phyloP scores from a whole-genome alignment of 2,797 vertebrate species.

The Danio jaintianensis region DNA sequence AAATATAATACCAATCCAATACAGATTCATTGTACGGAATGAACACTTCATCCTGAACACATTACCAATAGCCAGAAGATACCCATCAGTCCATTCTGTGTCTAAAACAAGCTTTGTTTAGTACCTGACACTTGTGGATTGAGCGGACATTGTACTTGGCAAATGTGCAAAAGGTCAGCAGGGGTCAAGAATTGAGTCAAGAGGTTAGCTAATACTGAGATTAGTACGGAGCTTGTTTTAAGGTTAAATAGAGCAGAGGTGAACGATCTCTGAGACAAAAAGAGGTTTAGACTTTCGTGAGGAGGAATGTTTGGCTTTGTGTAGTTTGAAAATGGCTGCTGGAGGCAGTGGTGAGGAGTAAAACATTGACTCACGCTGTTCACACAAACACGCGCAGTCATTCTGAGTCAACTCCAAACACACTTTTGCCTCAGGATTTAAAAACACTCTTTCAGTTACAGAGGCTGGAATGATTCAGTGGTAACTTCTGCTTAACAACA shows the following conservation, averaged over 20 bases:
- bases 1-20: conserved; percentile 9
- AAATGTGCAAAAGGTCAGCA: conserved; percentile 3
- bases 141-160: conserved; percentile 2
- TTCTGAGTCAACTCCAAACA: conserved; percentile 16
- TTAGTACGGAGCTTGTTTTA: conserved; percentile 18
- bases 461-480: not conserved
- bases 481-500: conserved; percentile 31
- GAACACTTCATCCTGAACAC: not conserved
- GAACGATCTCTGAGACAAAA: conserved; percentile 8
- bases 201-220: conserved; percentile 34
- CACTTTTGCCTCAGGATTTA: conserved; percentile 17
- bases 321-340: conserved; percentile 30
- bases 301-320: conserved; percentile 17
- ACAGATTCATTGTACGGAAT: not conserved
- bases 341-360: conserved; percentile 21
- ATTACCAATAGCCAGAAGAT: not conserved
- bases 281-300: conserved; percentile 8
- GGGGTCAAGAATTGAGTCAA: conserved; percentile 25
- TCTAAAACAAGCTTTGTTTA: conserved; percentile 26
- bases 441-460: not conserved
- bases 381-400: conserved; percentile 28
- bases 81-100: not conserved
- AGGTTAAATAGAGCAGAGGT: conserved; percentile 25
- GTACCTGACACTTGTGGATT: not conserved
- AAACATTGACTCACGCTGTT: conserved; percentile 29